Evolutionary conservation across 2,888 invertebrate genomes (phyloP), one percentile per base, ranked within the genome.

Genomic region (Mesorhabditis spiculigera): DNA sequence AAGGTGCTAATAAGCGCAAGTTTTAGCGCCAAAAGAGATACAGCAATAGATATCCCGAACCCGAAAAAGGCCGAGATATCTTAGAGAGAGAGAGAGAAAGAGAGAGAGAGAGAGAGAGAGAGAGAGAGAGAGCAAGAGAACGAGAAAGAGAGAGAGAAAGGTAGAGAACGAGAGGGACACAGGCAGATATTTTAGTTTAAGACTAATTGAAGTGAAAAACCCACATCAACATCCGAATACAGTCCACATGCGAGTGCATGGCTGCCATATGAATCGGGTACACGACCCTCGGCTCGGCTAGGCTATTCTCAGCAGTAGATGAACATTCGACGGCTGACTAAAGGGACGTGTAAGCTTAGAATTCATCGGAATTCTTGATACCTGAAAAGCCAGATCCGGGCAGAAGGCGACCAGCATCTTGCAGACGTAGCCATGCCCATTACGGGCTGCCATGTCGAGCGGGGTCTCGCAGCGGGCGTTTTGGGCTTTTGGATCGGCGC

Each of bases 381-480:
- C 72, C 73, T 80, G 71, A n/a, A 83, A 74, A 5, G 79, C 75
- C 13, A 83, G 68, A 45, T 80, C 77, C 5, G 83, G 83, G 42
- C 76, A 78, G 58, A 74, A 66, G 58, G 64, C 61, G 43, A 81
- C 65, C 16, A 83, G 72, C 6, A 79, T 63, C n/a, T 73, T 70
- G 69, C 79, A 80, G 5, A 82, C 79, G 13, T 70, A 71, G 4
- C 72, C 73, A 68, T 77, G 78, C 5, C 82, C 82, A 16, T 87
- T 88, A 88, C 95, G 93, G 68, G 94, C 93, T 6, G 96, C 95
- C 73, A 97, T 90, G 87, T 97, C 96, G 83, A 97, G 89, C 0
- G 95, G 92, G 50, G 94, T 93, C 87, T 95, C 95, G 68, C 93
- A 93, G 43, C 82, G 77, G 4, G 82, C 83, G 66, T 84, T 84